Evolutionary conservation across 1,140 invertebrate species (phyloP).

Genomic region (Drosophila ambigua): DNA sequence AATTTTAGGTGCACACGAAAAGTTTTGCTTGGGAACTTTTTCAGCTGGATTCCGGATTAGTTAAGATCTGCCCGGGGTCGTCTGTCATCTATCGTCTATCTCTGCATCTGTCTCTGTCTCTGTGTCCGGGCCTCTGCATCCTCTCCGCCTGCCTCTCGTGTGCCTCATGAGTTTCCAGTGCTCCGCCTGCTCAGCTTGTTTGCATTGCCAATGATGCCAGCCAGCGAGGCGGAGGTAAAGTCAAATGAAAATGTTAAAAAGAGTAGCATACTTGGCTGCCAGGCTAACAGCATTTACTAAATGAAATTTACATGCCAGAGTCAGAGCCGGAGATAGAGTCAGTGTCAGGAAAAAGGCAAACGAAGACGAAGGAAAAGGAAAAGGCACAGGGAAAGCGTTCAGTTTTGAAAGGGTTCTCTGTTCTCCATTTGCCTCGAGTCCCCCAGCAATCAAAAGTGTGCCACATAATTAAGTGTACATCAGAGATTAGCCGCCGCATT

Average conservation of each 20-base stretch:
- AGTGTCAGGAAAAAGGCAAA: background rate
- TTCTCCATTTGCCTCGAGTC: conserved; percentile 27
- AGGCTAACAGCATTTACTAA: conserved; percentile 68
- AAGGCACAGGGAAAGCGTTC: too few relatives aligned
- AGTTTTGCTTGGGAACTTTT: conserved; percentile 49
- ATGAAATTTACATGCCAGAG: conserved; percentile 71
- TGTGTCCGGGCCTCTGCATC: background rate
- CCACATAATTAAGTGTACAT: conserved; percentile 80
- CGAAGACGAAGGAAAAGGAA: too few relatives aligned
- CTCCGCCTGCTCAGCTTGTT: conserved; percentile 22
- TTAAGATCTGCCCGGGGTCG: conserved; percentile 7
- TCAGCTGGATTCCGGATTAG: conserved; percentile 52
- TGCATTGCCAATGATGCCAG: conserved; percentile 43
- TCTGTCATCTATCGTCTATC: too few relatives aligned
- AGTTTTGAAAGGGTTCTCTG: conserved; percentile 24
- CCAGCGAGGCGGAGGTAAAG: conserved; percentile 19
- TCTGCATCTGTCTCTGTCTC: background rate
- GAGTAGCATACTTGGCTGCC: conserved; percentile 56
- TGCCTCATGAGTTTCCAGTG: conserved; percentile 33
- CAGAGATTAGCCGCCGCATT: conserved; percentile 73
- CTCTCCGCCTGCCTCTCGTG: background rate
- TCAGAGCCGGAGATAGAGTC: background rate
- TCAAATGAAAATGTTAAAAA: conserved; percentile 68
- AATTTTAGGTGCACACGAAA: conserved; percentile 64
- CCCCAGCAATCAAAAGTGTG: conserved; percentile 62